phyloP scores from a whole-genome alignment of 2,888 invertebrate species.

The Nymphalis c-album region DNA sequence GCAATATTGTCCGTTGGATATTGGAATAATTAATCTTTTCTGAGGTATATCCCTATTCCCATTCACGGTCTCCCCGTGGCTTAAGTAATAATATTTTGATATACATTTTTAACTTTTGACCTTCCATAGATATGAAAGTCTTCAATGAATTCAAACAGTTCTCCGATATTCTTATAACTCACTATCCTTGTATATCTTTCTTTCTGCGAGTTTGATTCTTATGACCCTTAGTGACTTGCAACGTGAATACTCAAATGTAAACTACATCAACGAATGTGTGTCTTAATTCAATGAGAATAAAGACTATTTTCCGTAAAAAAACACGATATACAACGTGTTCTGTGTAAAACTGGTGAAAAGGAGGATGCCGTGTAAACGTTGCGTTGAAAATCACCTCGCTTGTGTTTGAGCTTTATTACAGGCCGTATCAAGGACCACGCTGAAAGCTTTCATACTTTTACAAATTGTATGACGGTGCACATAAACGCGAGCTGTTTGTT shows the following conservation, averaged over 20 bases:
- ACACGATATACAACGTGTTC: conserved; percentile 14
- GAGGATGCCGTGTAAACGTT: conserved; percentile 31
- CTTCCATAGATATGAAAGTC: not conserved
- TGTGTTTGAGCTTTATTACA: conserved; percentile 30
- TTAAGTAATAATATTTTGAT: too few relatives aligned
- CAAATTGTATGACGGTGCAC: conserved; percentile 4
- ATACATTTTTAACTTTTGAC: too few relatives aligned
- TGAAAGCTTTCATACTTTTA: conserved; percentile 16
- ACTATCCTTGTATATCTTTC: conserved; percentile 19
- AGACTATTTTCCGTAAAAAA: conserved; percentile 12
- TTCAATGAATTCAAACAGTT: not conserved
- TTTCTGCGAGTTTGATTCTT: conserved; percentile 28
- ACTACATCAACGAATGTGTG: conserved; percentile 6
- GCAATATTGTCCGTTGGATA: too few relatives aligned
- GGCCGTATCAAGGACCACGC: conserved; percentile 22
- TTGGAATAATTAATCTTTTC: too few relatives aligned
- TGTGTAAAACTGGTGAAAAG: conserved; percentile 32
- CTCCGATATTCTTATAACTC: conserved; percentile 6
- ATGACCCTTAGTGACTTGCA: conserved; percentile 28
- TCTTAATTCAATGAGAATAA: conserved; percentile 3
- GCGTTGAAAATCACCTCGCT: conserved; percentile 32
- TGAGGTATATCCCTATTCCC: too few relatives aligned
- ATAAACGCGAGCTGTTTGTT: not conserved
- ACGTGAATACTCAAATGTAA: conserved; percentile 29
- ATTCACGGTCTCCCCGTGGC: too few relatives aligned